phyloP scores from a whole-genome alignment of 1,140 invertebrate species.

The Mesaphorura yosii region DNA sequence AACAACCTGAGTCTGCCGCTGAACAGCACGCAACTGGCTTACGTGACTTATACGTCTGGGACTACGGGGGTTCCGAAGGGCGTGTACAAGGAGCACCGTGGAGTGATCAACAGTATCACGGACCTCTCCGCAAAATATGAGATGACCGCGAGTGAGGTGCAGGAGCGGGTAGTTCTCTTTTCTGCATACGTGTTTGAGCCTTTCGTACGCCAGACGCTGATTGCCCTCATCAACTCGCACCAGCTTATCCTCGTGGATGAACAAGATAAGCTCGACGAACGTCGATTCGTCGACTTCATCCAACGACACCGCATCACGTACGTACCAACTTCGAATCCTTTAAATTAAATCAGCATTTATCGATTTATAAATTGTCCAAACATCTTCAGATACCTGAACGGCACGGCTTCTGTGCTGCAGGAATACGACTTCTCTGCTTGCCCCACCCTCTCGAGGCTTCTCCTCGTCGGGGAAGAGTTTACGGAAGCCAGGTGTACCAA shows the following conservation, averaged over 20 bases:
- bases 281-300: not conserved
- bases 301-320: not conserved
- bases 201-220: slow-evolving; percentile 5
- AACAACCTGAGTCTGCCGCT: not conserved
- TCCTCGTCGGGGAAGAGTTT: slow-evolving; percentile 8
- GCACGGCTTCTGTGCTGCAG: slow-evolving; percentile 6
- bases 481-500: slow-evolving; percentile 1
- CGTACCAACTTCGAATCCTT: no score
- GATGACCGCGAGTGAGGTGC: not conserved
- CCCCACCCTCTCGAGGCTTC: not conserved
- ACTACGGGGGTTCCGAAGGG: slow-evolving; percentile 12
- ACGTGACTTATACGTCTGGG: slow-evolving; percentile 17
- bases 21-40: slow-evolving; percentile 2
- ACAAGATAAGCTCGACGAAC: not conserved
- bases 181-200: slow-evolving; percentile 9
- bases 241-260: slow-evolving; percentile 3
- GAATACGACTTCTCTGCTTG: slow-evolving; percentile 1
- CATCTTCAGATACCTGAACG: slow-evolving; percentile 7
- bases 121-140: not conserved
- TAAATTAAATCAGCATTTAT: no score
- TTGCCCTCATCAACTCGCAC: slow-evolving; percentile 7
- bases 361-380: not conserved
- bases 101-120: slow-evolving; percentile 7
- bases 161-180: slow-evolving; percentile 3
- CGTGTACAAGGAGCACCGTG: slow-evolving; percentile 11